These are phyloP conservation scores for Oedothorax gibbosus DNA, from an alignment of 1,140 invertebrate species.

Conservation along the genomic window DNA sequence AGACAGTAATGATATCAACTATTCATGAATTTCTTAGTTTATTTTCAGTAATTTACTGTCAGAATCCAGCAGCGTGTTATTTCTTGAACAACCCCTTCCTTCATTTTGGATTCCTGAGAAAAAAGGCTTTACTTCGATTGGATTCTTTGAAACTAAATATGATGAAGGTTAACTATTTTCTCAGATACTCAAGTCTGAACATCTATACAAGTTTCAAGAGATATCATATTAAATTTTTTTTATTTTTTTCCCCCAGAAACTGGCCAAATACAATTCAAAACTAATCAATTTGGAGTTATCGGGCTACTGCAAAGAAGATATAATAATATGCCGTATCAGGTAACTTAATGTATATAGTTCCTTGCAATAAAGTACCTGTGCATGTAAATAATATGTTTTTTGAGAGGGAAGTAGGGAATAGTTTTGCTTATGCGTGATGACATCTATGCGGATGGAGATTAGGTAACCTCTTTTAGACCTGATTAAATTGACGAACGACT, in stretches of 20 bases:
- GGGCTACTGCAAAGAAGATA: constrained; percentile 43
- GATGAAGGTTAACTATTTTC: constrained; percentile 40
- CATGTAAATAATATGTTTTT: no score
- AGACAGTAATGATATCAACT: no score
- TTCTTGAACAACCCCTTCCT: constrained; percentile 46
- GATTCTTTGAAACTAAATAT: constrained; percentile 51
- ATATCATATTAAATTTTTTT: no score
- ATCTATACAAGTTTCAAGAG: no score
- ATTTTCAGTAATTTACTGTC: not conserved
- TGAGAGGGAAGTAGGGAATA: no score
- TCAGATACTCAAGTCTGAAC: not conserved
- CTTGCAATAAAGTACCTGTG: not conserved
- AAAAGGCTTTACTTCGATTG: constrained; percentile 47
- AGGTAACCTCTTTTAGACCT: no score
- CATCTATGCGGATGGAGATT: no score
- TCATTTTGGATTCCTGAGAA: constrained; percentile 35
- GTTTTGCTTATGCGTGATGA: no score
- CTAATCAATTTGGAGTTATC: constrained; percentile 47
- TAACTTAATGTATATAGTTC: not conserved
- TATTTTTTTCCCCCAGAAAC: constrained; percentile 18
- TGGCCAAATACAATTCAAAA: constrained; percentile 40
- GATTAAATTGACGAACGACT: no score
- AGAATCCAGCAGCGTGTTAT: constrained; percentile 34
- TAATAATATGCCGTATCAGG: constrained; percentile 50
- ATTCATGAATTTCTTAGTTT: no score